Evolutionary conservation across 1,140 invertebrate species (phyloP), one percentile per base, ranked within the genome.

Genomic region (Mizuhopecten yessoensis): DNA sequence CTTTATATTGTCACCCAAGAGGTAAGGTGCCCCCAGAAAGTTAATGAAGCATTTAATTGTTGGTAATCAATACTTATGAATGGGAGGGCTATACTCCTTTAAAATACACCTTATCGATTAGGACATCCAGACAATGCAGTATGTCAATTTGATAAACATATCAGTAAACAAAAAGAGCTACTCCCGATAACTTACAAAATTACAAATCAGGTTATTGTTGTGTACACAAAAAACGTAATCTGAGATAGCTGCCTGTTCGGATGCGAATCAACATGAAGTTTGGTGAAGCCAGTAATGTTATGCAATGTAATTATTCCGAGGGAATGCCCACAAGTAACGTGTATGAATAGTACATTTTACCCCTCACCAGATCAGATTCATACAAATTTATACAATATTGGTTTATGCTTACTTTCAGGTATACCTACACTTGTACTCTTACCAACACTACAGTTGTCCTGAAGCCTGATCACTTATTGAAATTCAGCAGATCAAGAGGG

Each of bases 21-120:
- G 29, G 57, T 75, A 75, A 75, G 57, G 57, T 75, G 57, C 57
- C 57, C 57, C 57, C 23, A 7, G 57, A 75, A 75, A 75, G 57
- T 75, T 75, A 75, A 75, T 75, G 57, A 75, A 75, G 57, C 57
- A 75, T 75, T 75, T 75, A 29, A 75, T 75, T 75, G 57, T 75
- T n/a, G 23, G 57, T 75, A 75, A 75, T 75, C 23, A 3, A 75
- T 75, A 75, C 57, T n/a, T 17, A 75, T 29, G 17, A 29, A 49
- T 49, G 20, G 11, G 1, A 49, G 45, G 45, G 11, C n/a, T 29
- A 75, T 29, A n/a, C 23, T 5, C 23, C n/a, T 75, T 75, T 29
- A 75, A 75, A 75, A 75, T 23, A 29, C 57, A n/a, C n/a, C 23
- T 29, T 75, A 75, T 75, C 57, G 57, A 75, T 75, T 75, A 29